Base-by-base conservation (phyloP, 2,797 vertebrate genomes). In the Pachyuromys duprasi region DNA sequence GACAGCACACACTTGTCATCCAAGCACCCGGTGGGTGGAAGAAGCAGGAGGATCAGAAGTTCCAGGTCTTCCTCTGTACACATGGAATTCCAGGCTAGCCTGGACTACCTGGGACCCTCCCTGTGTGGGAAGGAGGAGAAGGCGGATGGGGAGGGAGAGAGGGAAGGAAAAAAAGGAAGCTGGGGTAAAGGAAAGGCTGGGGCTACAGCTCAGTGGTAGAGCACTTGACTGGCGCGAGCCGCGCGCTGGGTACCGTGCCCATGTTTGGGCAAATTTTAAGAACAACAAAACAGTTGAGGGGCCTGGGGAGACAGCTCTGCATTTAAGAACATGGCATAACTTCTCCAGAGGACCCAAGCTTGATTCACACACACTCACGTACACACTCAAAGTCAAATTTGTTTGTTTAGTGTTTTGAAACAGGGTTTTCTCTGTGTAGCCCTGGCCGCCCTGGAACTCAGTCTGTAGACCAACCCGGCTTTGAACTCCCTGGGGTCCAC, bases 111-210 rank as follows among this genome's bases (percentile, higher is more conserved):
- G 28, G 17, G 17, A 39, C 57, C 20, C n/a, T 81, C 24, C 6
- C n/a, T 81, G 39, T 31, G 33, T 6, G 15, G 17, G 15, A 42
- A 42, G 31, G 14, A 45, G 62, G 14, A 42, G 26, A 17, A 57
- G 55, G 55, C 12, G 13, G 15, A 4, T 12, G 26, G 55, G 24
- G 24, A 36, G 22, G 33, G 5, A 18, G 53, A 33, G n/a, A 33
- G 31, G 55, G 24, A 33, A 26, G 9, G 17, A 57, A 49, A 3
- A 33, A 22, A 8, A 26, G 33, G 12, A 28, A 17, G 67, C 69
- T 12, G 60, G 6, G 8, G 13, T 11, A 1, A 15, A 1, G 36
- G 36, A 33, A 24, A 18, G 17, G 4, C 26, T 8, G 3, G 26
- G 8, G 18, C 12, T 49, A 18, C 8, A 53, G 31, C 5, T 45